Evolutionary conservation across 2,797 vertebrate genomes (phyloP), one percentile per base, ranked within the genome.

Genomic region (Liasis olivaceus): DNA sequence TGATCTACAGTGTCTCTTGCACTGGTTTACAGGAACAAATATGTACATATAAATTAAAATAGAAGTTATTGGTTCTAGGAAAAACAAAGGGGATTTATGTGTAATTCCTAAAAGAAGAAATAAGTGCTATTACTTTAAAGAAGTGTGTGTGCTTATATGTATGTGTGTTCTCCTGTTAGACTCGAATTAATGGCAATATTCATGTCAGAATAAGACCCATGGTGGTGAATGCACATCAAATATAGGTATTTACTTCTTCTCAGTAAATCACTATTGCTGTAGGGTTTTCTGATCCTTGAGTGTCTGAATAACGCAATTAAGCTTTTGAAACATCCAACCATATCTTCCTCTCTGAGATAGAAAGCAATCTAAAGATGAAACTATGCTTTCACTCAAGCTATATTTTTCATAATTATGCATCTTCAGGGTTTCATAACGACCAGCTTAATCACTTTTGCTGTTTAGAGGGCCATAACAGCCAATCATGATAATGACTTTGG

Each of bases 381-480:
- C 97, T 96, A 96, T 96, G 95, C 91, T 94, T 92, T 95, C 94
- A 96, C 95, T 98, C 95, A 93, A 96, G 96, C 93, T 95, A 95
- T 97, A 97, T 97, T 98, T 98, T 97, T 98, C 97, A 98, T 98
- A 97, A 98, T 98, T 98, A 98, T 97, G 97, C 97, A 97, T 98
- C 97, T 98, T 98, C 95, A 97, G 97, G 86, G 96, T 96, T 97
- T 97, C 96, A 96, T 98, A 98, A 98, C 11, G 95, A 97, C 97
- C 97, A 97, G 97, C 98, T 98, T 98, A 98, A 98, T 98, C 97
- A 98, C 96, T 97, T 97, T 96, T 97, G 97, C 97, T 54, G 91
- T 97, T 98, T 97, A 96, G 96, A 98, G 97, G 97, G 95, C 97
- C 96, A 96, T 98, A 98, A 97, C 97, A 98, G 97, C 97, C 97